These are phyloP conservation scores for Prosopocoilus inquinatus DNA, from an alignment of 2,888 invertebrate species.

Conservation along the genomic window DNA sequence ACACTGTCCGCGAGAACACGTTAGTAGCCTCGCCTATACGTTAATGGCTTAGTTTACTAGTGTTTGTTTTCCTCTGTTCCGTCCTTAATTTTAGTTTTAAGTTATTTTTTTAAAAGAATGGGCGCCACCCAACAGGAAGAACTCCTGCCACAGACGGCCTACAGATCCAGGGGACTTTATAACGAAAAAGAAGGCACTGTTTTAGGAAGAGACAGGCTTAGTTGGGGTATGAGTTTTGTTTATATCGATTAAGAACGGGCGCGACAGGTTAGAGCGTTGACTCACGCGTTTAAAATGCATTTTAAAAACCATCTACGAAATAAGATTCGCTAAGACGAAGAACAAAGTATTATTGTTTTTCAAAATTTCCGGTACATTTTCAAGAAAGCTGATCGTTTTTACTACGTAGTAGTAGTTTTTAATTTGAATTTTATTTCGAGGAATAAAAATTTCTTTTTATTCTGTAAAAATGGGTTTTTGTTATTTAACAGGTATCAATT, in stretches of 20 bases:
- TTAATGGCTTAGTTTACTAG: slow-evolving; percentile 13
- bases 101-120: neutral
- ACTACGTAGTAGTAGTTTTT: no score
- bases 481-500: no score
- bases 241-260: neutral
- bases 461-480: no score
- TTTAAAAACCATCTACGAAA: no score
- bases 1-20: slow-evolving; percentile 13
- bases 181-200: slow-evolving; percentile 58
- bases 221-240: slow-evolving; percentile 56
- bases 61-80: slow-evolving; percentile 12
- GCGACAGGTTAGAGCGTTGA: neutral
- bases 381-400: no score
- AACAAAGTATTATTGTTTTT: no score
- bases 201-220: slow-evolving; percentile 59
- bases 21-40: slow-evolving; percentile 17
- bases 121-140: neutral
- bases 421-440: no score
- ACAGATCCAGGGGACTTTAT: slow-evolving; percentile 54
- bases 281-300: no score
- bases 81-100: slow-evolving; percentile 3
- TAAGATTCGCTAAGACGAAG: no score
- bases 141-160: slow-evolving; percentile 36
- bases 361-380: no score
- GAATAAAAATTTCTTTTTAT: no score